phyloP scores from a whole-genome alignment of 1,140 invertebrate genomes.

The Calycopis cecrops region DNA sequence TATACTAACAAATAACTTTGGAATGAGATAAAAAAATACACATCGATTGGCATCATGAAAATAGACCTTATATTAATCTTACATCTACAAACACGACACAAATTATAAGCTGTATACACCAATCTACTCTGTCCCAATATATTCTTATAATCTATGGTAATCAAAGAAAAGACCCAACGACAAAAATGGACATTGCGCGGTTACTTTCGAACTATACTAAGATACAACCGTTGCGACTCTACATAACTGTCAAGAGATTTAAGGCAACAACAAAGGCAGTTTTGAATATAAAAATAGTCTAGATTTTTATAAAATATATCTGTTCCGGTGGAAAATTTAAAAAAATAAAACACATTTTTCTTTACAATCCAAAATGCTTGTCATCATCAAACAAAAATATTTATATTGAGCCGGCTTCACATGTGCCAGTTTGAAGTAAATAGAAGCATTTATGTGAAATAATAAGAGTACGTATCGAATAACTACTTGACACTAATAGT shows the following conservation, averaged over 20 bases:
- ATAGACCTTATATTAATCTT: not conserved
- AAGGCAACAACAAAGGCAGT: constrained; percentile 43
- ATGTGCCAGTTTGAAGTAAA: too few species aligned
- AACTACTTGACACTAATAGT: too few species aligned
- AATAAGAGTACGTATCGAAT: too few species aligned
- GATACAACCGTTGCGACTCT: constrained; percentile 31
- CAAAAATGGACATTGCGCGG: constrained; percentile 5
- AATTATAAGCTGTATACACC: not conserved
- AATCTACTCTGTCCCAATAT: not conserved
- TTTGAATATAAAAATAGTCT: constrained; percentile 34
- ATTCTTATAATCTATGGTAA: constrained; percentile 5
- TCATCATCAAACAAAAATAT: not conserved
- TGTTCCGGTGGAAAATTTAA: constrained; percentile 3
- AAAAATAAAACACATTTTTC: not conserved
- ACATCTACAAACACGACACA: constrained; percentile 2
- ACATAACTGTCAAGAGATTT: constrained; percentile 18
- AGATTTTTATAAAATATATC: constrained; percentile 7
- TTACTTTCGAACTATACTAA: constrained; percentile 25
- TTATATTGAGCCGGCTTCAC: too few species aligned
- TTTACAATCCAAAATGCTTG: not conserved
- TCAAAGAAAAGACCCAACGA: constrained; percentile 2
- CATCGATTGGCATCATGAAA: not conserved
- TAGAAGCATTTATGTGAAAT: too few species aligned
- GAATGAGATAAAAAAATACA: too few species aligned
- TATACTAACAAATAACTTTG: too few species aligned